Evolutionary conservation across 2,113 vertebrate genomes (phyloP).

Genomic region (Camarhynchus parvulus): DNA sequence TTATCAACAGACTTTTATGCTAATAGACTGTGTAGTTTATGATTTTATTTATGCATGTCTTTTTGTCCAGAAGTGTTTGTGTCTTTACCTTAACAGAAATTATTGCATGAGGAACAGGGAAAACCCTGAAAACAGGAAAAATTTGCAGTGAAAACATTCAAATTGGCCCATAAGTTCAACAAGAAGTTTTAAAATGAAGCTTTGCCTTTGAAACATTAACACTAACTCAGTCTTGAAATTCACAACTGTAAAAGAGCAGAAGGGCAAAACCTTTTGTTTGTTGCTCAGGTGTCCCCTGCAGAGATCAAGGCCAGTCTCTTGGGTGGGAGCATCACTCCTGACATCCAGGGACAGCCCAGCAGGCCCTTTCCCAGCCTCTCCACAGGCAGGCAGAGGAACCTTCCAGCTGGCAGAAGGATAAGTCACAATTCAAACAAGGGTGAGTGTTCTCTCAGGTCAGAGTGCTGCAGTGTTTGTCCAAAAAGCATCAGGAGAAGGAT

Average conservation of each 20-base stretch:
- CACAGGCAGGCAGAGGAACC: rapidly evolving
- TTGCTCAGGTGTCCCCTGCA: neutral
- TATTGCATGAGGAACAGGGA: neutral
- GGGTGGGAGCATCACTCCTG: neutral
- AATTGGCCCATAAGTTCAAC: neutral
- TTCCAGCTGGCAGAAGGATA: neutral
- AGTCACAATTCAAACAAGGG: neutral
- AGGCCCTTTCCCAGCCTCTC: neutral
- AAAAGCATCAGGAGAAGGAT: neutral
- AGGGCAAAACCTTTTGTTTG: neutral
- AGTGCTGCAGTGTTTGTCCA: neutral
- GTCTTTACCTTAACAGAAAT: neutral
- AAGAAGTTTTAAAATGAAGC: neutral
- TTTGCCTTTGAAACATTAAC: neutral
- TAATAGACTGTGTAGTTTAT: neutral
- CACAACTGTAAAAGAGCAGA: rapidly evolving
- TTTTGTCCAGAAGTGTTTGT: neutral
- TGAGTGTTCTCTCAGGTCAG: neutral
- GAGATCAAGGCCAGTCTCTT: neutral
- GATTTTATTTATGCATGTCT: neutral
- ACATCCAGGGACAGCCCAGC: neutral
- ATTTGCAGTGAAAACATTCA: neutral
- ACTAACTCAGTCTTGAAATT: neutral
- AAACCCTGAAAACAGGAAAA: conserved; percentile 25
- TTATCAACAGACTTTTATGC: neutral